Percentiles rank a stretch among this genome's conserved stretches.
phyloP scores from a whole-genome alignment of 2,113 vertebrate genomes.

The Brachypteracias leptosomus region DNA sequence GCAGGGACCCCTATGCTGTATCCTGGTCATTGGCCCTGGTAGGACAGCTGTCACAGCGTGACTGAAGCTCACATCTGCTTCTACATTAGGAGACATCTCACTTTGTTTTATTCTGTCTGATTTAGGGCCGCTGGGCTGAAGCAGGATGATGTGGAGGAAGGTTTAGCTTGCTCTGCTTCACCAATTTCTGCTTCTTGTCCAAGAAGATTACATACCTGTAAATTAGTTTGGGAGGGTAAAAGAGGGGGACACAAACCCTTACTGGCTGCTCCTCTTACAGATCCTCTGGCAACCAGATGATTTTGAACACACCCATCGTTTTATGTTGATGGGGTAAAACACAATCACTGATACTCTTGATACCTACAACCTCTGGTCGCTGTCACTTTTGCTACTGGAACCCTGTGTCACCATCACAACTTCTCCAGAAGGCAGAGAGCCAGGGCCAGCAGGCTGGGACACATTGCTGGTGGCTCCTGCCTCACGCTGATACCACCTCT shows the following conservation, averaged over 20 bases:
- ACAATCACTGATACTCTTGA: neutral
- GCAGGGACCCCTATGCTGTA: neutral
- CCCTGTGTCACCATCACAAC: neutral
- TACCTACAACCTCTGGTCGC: neutral
- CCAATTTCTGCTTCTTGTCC: neutral
- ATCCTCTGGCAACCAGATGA: neutral
- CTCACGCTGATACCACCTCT: neutral
- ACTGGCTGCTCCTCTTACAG: neutral
- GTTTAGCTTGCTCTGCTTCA: neutral
- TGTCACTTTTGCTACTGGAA: neutral
- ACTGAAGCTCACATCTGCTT: neutral
- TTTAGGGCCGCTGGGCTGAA: neutral
- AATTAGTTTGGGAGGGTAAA: neutral
- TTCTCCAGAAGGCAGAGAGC: neutral
- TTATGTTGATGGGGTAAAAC: neutral
- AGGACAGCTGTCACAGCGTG: neutral
- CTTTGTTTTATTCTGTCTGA: neutral
- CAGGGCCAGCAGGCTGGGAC: neutral
- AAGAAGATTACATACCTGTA: neutral
- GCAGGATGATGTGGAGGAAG: neutral
- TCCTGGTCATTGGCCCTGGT: no score
- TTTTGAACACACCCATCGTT: neutral
- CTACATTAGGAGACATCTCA: neutral
- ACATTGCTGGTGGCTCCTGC: neutral
- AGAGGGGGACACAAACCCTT: neutral